Evolutionary conservation across 2,113 vertebrate species (phyloP), one percentile per base, ranked within the genome.

Genomic region (Psittacula cyanocephala): DNA sequence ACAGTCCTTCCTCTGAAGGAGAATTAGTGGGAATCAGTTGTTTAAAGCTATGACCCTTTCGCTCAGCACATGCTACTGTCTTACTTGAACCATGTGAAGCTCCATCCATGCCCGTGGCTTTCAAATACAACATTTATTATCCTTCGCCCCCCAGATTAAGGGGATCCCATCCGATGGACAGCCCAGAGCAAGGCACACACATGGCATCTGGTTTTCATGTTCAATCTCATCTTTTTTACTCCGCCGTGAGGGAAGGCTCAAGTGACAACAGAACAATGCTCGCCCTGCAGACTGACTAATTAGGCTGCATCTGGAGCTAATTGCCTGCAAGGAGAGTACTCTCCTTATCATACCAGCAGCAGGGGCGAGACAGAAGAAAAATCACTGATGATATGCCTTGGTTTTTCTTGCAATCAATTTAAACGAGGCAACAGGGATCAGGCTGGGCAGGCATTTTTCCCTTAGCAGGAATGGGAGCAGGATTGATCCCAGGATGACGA

Each of bases 251-350:
- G 92, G 97, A 90, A 97, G 98, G 97, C 95, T 95, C 97, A 82
- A 89, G 97, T 97, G 98, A 97, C 97, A 94, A 96, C 84, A 41
- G 41, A 95, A 95, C 88, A 95, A 95, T 88, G 97, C 96, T 92
- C 41, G 86, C 84, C 90, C 97, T 84, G 96, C 97, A 97, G 97
- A 96, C 92, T 2, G 95, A 81, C 98, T 98, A 98, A 99, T 99
- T 98, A 98, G 98, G 97, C 88, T 49, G 96, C 99, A 99, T 99
- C 99, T 99, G 99, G 99, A 99, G 98, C 97, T 98, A 97, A 99
- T 99, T 99, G 92, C 97, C 95, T 91, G 86, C 93, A 97, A 98
- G 96, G 98, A 93, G 89, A 96, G 94, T 52, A 31, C 93, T 82
- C 96, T 97, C 97, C 98, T 98, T 98, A 98, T 98, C 98, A 83